phyloP scores from a whole-genome alignment of 2,888 invertebrate genomes.

The Strigamia maritima region DNA sequence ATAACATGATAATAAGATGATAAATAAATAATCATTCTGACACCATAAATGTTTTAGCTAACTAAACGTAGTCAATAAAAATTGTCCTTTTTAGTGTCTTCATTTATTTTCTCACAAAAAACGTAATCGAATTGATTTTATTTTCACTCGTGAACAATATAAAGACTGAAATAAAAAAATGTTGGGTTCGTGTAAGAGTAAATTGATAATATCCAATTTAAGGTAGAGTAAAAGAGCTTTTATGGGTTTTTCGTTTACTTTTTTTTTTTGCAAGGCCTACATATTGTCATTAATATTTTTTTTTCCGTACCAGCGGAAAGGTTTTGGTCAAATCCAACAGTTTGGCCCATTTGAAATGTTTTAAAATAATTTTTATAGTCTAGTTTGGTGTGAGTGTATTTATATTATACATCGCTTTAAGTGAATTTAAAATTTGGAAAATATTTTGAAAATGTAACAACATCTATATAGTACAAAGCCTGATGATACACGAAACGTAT shows the following conservation, averaged over 20 bases:
- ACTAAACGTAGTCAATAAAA: background rate
- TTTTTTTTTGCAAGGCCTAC: conserved; percentile 25
- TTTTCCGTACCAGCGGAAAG: conserved; percentile 26
- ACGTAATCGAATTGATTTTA: conserved; percentile 4
- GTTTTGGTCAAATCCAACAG: background rate
- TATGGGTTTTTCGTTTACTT: background rate
- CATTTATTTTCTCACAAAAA: conserved; percentile 10
- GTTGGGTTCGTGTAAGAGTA: background rate
- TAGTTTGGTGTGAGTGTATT: conserved; percentile 26
- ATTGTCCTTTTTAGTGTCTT: background rate
- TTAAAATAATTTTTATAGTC: conserved; percentile 8
- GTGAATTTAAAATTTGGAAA: conserved; percentile 25
- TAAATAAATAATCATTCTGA: background rate
- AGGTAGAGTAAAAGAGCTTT: background rate
- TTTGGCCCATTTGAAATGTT: background rate
- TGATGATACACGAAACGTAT: background rate
- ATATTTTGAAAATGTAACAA: conserved; percentile 21
- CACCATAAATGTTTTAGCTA: background rate
- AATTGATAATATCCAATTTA: conserved; percentile 30
- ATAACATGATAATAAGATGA: background rate
- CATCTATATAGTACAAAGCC: conserved; percentile 6
- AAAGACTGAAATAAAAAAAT: conserved; percentile 1
- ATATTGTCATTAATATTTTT: background rate
- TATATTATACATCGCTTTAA: conserved; percentile 17
- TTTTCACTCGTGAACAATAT: background rate